A percentile compares a stretch with the other conserved stretches of the same genome.
phyloP scores from a whole-genome alignment of 2,888 invertebrate genomes.

The Philereme vetulata region DNA sequence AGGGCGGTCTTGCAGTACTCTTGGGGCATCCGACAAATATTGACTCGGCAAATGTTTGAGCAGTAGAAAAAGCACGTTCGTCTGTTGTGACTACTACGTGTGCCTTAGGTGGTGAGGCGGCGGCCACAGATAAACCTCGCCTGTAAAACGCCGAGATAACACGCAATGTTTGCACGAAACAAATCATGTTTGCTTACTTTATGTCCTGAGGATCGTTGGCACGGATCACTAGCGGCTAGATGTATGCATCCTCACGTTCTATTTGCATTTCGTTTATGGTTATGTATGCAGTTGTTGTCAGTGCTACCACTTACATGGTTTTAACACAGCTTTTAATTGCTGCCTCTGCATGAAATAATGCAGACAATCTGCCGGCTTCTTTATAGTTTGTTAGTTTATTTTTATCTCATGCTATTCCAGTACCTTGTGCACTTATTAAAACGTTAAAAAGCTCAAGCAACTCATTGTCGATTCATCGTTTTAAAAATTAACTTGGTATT shows the following conservation, averaged over 20 bases:
- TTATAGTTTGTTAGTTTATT: slow-evolving; percentile 5
- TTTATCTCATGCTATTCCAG: slow-evolving; percentile 3
- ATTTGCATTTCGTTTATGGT: slow-evolving; percentile 64
- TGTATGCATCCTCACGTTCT: slow-evolving; percentile 74
- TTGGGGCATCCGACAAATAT: slow-evolving; percentile 72
- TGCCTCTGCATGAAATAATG: slow-evolving; percentile 8
- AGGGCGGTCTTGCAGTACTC: slow-evolving; percentile 57
- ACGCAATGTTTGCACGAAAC: slow-evolving; percentile 71
- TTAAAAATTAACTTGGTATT: slow-evolving; percentile 50
- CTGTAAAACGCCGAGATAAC: slow-evolving; percentile 65
- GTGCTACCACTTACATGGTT: slow-evolving; percentile 33
- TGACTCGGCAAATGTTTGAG: slow-evolving; percentile 75
- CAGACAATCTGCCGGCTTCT: slow-evolving; percentile 12
- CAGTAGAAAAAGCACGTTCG: slow-evolving; percentile 68
- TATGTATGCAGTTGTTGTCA: slow-evolving; percentile 43
- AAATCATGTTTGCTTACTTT: slow-evolving; percentile 75
- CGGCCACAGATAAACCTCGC: slow-evolving; percentile 60
- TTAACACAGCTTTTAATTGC: slow-evolving; percentile 17
- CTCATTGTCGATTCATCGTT: slow-evolving; percentile 39
- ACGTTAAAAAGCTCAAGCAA: slow-evolving; percentile 30
- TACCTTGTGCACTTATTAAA: slow-evolving; percentile 13
- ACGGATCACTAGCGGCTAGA: slow-evolving; percentile 60
- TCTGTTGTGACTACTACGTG: slow-evolving; percentile 62
- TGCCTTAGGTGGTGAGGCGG: slow-evolving; percentile 61
- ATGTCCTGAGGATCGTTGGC: slow-evolving; percentile 64